phyloP scores from a whole-genome alignment of 2,888 invertebrate genomes.

The Macaria notata region DNA sequence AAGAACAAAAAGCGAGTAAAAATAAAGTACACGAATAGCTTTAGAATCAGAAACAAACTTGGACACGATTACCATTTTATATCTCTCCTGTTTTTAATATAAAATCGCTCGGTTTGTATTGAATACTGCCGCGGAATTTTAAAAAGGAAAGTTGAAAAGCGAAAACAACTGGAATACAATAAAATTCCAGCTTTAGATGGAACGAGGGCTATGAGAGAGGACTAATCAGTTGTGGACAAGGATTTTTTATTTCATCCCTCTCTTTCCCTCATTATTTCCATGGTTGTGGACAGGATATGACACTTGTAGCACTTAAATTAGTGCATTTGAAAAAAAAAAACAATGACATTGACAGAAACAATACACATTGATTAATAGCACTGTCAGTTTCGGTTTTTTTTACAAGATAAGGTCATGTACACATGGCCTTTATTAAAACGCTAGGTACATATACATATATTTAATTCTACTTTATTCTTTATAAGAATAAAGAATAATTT shows the following conservation, averaged over 20 bases:
- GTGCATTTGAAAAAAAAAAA: no score
- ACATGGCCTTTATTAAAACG: no score
- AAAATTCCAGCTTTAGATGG: slow-evolving; percentile 14
- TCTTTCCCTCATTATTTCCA: no score
- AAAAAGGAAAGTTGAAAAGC: slow-evolving; percentile 23
- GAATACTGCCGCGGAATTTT: slow-evolving; percentile 29
- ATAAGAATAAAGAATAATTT: no score
- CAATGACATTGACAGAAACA: no score
- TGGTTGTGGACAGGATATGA: not conserved
- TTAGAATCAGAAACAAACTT: slow-evolving; percentile 4
- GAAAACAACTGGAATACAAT: slow-evolving; percentile 26
- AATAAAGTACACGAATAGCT: slow-evolving; percentile 1
- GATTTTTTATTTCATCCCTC: no score
- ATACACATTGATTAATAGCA: no score
- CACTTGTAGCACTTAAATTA: no score
- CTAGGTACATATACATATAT: no score
- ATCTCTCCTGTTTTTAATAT: slow-evolving; percentile 36
- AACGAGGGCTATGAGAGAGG: slow-evolving; percentile 7
- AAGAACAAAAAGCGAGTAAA: not conserved
- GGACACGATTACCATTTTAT: slow-evolving; percentile 9
- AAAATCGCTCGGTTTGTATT: slow-evolving; percentile 36
- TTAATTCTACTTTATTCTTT: no score
- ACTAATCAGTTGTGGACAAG: not conserved
- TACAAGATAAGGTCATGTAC: no score
- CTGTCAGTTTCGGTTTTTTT: no score